Evolutionary conservation across 1,140 invertebrate genomes (phyloP), one percentile per base, ranked within the genome.

Genomic region (Bombyx mandarina): DNA sequence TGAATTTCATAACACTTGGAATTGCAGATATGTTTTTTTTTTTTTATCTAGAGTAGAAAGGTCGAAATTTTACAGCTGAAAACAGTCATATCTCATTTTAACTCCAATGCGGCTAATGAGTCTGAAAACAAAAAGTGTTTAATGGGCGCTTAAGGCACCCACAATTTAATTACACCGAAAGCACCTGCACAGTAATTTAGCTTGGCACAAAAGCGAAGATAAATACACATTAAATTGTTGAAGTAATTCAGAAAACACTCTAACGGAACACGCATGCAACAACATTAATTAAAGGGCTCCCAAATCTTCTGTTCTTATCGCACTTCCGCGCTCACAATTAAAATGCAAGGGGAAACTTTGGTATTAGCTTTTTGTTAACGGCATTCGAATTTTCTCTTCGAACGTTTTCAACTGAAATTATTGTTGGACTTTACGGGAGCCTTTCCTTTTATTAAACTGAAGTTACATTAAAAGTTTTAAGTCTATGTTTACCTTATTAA

Each of bases 211-310:
- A 22, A 56, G 56, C 58, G 63, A 69, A 65, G 63, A 69, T 60
- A 63, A 65, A 63, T 65, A 56, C 61, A 58, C 58, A 65, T 68
- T 63, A 62, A 62, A 68, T 59, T 53, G 52, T 57, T 60, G 67
- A 71, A 67, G 60, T 77, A 63, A 72, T 69, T 72, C 60, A 53
- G 58, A 79, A 78, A 71, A 75, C 73, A 73, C 65, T 76, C 63
- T 51, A 73, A 72, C 60, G 61, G 65, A 77, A 78, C 76, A 82
- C 78, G 77, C 75, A 71, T 85, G 74, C 77, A 79, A 73, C 78
- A 80, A 79, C 73, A 79, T 81, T 83, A 82, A 85, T 86, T 82
- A 82, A 82, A 83, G 69, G 74, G 77, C 75, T 77, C 73, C 75
- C 70, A 81, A 82, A 85, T 79, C 75, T 73, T 73, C 73, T 59